Conservation (phyloP, 2,888 invertebrate genomes). For the Iphiclides podalirius region DNA sequence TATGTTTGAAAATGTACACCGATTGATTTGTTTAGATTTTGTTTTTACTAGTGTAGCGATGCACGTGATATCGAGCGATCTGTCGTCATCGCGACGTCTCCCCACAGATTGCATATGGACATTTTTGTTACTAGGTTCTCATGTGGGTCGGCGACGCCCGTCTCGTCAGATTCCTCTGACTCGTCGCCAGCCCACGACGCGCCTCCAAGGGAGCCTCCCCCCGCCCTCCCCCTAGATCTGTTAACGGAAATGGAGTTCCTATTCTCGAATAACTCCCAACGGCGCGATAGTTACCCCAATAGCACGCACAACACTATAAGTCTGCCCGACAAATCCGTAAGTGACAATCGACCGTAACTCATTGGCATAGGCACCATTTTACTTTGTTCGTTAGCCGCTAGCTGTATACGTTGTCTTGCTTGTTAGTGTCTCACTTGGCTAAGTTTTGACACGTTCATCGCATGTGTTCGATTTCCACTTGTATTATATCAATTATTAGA, state of each 20-base stretch:
- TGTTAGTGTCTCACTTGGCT: constrained; percentile 17
- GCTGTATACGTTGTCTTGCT: constrained; percentile 24
- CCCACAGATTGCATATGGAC: too few relatives aligned
- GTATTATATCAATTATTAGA: too few relatives aligned
- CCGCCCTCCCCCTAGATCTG: constrained; percentile 59
- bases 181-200: constrained; percentile 53
- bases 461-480: too few relatives aligned
- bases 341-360: constrained; percentile 30
- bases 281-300: constrained; percentile 57
- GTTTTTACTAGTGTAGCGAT: too few relatives aligned
- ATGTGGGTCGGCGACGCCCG: constrained; percentile 68
- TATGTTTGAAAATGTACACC: too few relatives aligned
- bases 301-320: constrained; percentile 47
- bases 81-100: too few relatives aligned
- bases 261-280: constrained; percentile 47
- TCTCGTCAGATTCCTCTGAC: constrained; percentile 65
- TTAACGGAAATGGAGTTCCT: constrained; percentile 70
- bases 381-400: constrained; percentile 16
- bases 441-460: constrained; percentile 24
- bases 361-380: neutral
- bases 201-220: too few relatives aligned
- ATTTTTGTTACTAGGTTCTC: constrained; percentile 48
- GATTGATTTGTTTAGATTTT: too few relatives aligned
- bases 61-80: too few relatives aligned
- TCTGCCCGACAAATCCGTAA: constrained; percentile 63